phyloP scores from a whole-genome alignment of 2,113 vertebrate genomes.

The Rhabdomys dilectus region DNA sequence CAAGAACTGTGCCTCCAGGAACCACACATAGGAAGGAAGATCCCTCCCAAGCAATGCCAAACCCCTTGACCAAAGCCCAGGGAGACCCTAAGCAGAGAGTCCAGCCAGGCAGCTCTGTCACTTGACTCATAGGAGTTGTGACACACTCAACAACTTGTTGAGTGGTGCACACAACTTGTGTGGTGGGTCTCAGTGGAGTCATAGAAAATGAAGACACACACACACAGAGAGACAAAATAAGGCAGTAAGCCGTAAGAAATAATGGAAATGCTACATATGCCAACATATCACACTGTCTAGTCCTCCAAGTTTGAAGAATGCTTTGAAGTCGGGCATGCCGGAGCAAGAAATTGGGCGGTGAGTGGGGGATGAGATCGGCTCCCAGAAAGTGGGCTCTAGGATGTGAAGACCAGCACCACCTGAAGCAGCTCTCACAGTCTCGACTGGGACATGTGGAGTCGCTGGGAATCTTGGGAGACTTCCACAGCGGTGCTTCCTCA shows the following conservation, averaged over 20 bases:
- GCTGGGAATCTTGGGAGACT: background rate
- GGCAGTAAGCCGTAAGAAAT: background rate
- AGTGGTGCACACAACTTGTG: rapidly evolving
- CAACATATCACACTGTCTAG: background rate
- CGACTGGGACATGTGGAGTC: background rate
- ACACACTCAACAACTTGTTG: rapidly evolving
- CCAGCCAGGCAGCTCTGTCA: background rate
- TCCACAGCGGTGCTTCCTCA: background rate
- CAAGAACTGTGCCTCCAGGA: background rate
- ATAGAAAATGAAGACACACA: background rate
- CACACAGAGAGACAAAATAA: background rate
- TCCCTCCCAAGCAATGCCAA: background rate
- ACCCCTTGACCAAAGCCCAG: background rate
- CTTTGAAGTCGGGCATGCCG: background rate
- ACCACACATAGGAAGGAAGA: background rate
- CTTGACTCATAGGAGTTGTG: background rate
- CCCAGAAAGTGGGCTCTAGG: background rate
- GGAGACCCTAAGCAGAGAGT: background rate
- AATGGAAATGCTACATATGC: background rate
- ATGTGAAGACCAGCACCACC: rapidly evolving
- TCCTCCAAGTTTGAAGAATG: background rate
- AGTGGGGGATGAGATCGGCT: background rate
- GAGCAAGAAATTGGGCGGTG: no score
- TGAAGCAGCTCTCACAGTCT: rapidly evolving
- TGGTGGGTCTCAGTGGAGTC: background rate